A percentile compares a stretch with the other conserved stretches of the same genome.
These are phyloP conservation scores for Calliphora vomitoria DNA, from an alignment of 2,888 invertebrate genomes.

Conservation along the genomic window DNA sequence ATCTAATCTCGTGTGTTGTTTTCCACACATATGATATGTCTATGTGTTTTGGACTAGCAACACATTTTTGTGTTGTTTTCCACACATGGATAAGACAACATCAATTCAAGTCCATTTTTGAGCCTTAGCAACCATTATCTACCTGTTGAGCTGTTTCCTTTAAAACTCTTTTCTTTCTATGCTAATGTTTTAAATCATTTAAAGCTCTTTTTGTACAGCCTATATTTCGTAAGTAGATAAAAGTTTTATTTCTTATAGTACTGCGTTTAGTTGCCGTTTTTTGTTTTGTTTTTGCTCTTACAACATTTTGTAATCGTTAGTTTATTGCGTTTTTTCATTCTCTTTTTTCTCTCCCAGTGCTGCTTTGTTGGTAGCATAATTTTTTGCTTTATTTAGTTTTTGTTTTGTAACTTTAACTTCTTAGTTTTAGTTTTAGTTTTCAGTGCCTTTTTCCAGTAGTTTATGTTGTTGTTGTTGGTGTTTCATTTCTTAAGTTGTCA, in stretches of 20 bases:
- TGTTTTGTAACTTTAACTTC: constrained; percentile 57
- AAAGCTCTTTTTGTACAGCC: constrained; percentile 28
- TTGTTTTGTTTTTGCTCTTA: constrained; percentile 30
- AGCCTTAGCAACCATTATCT: neutral
- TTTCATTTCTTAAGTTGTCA: constrained; percentile 73
- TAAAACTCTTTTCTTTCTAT: neutral
- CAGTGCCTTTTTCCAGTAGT: constrained; percentile 22
- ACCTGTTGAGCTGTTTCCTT: neutral
- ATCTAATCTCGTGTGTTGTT: too few relatives aligned
- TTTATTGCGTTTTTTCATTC: constrained; percentile 67
- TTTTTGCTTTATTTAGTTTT: constrained; percentile 35
- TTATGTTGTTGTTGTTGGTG: constrained; percentile 53
- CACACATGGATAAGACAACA: too few relatives aligned
- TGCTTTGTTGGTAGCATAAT: constrained; percentile 36
- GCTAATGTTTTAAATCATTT: constrained; percentile 24
- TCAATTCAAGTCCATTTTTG: too few relatives aligned
- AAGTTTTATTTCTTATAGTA: constrained; percentile 41
- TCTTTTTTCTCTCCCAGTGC: constrained; percentile 18
- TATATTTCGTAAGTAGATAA: constrained; percentile 55
- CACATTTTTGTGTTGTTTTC: too few relatives aligned
- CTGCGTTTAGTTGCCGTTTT: constrained; percentile 3
- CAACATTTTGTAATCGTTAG: constrained; percentile 72
- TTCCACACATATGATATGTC: too few relatives aligned
- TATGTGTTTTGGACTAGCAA: too few relatives aligned
- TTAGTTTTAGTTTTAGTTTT: constrained; percentile 56